phyloP scores from a whole-genome alignment of 2,888 invertebrate species.

The Clanis bilineata region DNA sequence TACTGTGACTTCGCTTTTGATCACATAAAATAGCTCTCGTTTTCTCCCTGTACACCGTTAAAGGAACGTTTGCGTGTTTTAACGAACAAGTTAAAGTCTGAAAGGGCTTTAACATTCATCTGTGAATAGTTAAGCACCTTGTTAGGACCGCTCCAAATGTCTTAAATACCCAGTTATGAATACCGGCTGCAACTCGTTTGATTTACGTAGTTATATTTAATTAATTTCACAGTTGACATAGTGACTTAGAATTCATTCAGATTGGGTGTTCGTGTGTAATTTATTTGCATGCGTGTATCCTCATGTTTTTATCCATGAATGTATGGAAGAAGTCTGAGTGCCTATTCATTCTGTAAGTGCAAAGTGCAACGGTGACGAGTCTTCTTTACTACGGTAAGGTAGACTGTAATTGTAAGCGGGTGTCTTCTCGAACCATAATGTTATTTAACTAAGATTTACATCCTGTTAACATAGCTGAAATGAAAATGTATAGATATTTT shows the following conservation, averaged over 20 bases:
- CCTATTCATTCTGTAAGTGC: not conserved
- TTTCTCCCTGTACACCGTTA: slow-evolving; percentile 41
- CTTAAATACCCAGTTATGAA: slow-evolving; percentile 62
- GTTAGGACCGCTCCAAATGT: slow-evolving; percentile 67
- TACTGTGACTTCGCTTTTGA: slow-evolving; percentile 52
- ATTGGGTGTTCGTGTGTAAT: slow-evolving; percentile 4
- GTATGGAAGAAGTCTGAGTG: slow-evolving; percentile 1
- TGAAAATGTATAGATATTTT: too few species aligned
- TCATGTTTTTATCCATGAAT: not conserved
- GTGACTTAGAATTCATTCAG: slow-evolving; percentile 28
- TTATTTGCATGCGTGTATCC: not conserved
- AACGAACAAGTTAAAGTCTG: slow-evolving; percentile 64
- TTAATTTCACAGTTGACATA: slow-evolving; percentile 46
- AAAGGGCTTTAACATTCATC: slow-evolving; percentile 60
- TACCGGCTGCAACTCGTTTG: slow-evolving; percentile 37
- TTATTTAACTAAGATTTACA: too few species aligned
- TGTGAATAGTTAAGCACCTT: slow-evolving; percentile 66
- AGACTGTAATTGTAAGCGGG: too few species aligned
- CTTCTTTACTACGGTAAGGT: not conserved
- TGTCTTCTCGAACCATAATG: too few species aligned
- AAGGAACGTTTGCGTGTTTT: slow-evolving; percentile 60
- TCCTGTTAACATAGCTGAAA: too few species aligned
- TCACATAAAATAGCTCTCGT: slow-evolving; percentile 58
- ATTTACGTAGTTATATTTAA: slow-evolving; percentile 47
- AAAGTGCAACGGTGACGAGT: not conserved